Conservation (phyloP, 1,140 invertebrate species). For the Antheraea mylitta region DNA sequence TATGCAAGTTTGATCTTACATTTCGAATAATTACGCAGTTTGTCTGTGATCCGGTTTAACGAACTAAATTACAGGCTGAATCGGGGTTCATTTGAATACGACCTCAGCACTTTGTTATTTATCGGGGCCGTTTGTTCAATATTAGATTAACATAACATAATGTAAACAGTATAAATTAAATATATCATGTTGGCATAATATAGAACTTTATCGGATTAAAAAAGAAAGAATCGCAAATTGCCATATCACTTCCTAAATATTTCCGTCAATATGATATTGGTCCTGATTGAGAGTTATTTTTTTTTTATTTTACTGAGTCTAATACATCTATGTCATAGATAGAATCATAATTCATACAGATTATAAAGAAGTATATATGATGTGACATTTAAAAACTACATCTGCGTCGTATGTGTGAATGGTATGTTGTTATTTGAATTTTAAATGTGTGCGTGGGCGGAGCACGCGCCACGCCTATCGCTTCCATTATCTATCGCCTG, state of each 20-base stretch:
- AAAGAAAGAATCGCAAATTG: background rate
- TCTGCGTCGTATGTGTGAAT: constrained; percentile 5
- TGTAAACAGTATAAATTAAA: background rate
- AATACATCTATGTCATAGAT: background rate
- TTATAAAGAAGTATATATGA: background rate
- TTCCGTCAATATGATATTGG: no score
- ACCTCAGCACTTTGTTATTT: constrained; percentile 32
- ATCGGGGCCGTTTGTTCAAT: background rate
- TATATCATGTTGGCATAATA: background rate
- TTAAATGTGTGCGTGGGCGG: constrained; percentile 41
- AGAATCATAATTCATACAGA: background rate
- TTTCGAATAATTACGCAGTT: constrained; percentile 9
- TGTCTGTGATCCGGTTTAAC: constrained; percentile 15
- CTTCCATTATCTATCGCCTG: constrained; percentile 34
- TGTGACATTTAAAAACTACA: background rate
- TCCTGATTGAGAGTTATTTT: no score
- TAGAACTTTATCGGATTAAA: background rate
- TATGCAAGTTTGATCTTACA: constrained; percentile 8
- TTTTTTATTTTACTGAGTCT: background rate
- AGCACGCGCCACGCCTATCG: constrained; percentile 51
- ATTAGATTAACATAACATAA: background rate
- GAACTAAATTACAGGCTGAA: constrained; percentile 17
- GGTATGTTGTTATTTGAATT: constrained; percentile 35
- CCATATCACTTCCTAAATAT: no score
- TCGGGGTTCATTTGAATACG: constrained; percentile 36